phyloP scores from a whole-genome alignment of 2,888 invertebrate species.

The Chironomus riparius region DNA sequence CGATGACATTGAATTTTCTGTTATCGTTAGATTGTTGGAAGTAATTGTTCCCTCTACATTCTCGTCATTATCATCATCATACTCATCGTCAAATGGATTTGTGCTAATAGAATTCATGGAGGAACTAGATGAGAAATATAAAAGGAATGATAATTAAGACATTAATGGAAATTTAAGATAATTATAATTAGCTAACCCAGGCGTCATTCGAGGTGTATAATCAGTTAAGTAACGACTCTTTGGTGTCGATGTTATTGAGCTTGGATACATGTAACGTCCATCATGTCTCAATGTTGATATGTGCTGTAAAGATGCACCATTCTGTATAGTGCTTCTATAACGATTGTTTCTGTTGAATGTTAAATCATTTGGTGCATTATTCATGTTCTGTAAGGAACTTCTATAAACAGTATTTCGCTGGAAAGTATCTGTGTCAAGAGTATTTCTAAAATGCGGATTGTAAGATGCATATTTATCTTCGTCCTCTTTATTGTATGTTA shows the following conservation, averaged over 20 bases:
- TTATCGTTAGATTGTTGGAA: conserved; percentile 30
- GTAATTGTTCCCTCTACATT: not conserved
- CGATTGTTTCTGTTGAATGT: conserved; percentile 36
- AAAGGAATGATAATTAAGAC: not conserved
- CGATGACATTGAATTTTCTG: not conserved
- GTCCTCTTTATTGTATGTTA: conserved; percentile 17
- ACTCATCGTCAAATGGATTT: conserved; percentile 50
- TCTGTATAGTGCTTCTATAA: conserved; percentile 38
- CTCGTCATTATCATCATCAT: conserved; percentile 30
- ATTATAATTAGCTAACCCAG: conserved; percentile 41
- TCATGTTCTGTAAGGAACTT: conserved; percentile 35
- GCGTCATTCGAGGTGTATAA: conserved; percentile 37
- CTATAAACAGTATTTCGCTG: conserved; percentile 35
- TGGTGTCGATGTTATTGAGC: conserved; percentile 50
- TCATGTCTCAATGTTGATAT: conserved; percentile 27
- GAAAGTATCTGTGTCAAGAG: conserved; percentile 31
- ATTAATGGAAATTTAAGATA: conserved; percentile 33
- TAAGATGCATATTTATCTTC: conserved; percentile 33
- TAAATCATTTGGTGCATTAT: conserved; percentile 7
- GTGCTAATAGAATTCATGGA: conserved; percentile 51
- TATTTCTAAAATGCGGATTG: conserved; percentile 34
- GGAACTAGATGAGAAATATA: conserved; percentile 31
- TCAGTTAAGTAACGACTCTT: conserved; percentile 43
- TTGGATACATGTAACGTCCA: conserved; percentile 48
- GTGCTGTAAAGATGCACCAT: conserved; percentile 28